Evolutionary conservation across 2,888 invertebrate species (phyloP).

Genomic region (Lottia gigantea): DNA sequence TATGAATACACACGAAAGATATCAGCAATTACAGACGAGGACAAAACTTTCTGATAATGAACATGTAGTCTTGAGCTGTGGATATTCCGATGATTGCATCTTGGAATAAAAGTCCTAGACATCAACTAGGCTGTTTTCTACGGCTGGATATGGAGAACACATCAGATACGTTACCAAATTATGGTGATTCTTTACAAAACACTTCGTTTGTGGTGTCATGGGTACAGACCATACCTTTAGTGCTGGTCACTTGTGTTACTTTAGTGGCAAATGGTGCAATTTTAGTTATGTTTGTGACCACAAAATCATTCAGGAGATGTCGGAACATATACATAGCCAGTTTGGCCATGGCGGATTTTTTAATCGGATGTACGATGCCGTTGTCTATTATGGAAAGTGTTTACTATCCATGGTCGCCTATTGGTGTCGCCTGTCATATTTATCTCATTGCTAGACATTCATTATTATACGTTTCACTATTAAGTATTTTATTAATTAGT

Average conservation of each 20-base stretch:
- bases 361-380: constrained; percentile 53
- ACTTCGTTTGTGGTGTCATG: constrained; percentile 26
- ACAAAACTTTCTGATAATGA: too few species aligned
- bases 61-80: too few species aligned
- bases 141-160: neutral
- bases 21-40: too few species aligned
- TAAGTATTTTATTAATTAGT: constrained; percentile 56
- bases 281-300: constrained; percentile 47
- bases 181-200: neutral
- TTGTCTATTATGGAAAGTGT: constrained; percentile 38
- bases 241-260: constrained; percentile 43
- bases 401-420: constrained; percentile 30
- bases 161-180: neutral
- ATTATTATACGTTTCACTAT: constrained; percentile 48
- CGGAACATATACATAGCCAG: constrained; percentile 58
- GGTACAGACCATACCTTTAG: constrained; percentile 40
- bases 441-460: constrained; percentile 47
- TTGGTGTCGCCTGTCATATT: constrained; percentile 34
- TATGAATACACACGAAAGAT: too few species aligned
- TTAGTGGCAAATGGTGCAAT: constrained; percentile 51
- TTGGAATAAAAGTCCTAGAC: neutral
- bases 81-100: too few species aligned
- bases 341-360: constrained; percentile 52
- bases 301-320: constrained; percentile 45
- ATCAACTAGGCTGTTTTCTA: neutral